Conservation (phyloP, 30 jellyfish, hydroid and myxozoan species). For the Hydractinia echinata region DNA sequence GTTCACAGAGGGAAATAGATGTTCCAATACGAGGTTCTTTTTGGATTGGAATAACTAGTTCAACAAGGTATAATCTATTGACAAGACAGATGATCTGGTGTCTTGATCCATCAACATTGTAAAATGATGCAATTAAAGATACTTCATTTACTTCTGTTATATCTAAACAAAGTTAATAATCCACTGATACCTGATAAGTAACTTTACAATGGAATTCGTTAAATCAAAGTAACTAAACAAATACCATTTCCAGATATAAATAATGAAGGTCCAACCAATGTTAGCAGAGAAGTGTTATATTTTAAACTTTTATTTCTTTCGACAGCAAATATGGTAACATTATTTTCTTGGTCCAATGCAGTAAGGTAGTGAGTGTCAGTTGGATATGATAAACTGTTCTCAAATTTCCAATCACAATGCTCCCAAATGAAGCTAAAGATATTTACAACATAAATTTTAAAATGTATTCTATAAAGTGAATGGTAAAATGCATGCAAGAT, state of each 20-base stretch:
- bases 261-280: too few species aligned
- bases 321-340: too few species aligned
- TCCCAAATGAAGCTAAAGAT: background rate
- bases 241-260: too few species aligned
- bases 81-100: slow-evolving; percentile 1
- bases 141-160: background rate
- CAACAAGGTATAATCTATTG: background rate
- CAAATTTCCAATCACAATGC: slow-evolving; percentile 1
- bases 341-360: background rate
- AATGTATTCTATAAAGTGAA: too few species aligned
- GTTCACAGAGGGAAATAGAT: background rate
- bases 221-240: too few species aligned
- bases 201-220: too few species aligned
- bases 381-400: slow-evolving; percentile 3
- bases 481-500: too few species aligned
- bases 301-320: too few species aligned
- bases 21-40: background rate
- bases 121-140: background rate
- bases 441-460: too few species aligned
- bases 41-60: background rate
- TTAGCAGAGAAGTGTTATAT: too few species aligned
- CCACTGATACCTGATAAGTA: too few species aligned
- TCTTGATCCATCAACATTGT: background rate
- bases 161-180: too few species aligned
- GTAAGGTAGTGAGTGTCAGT: background rate